phyloP scores from a whole-genome alignment of 2,888 invertebrate genomes.

The Aquatica leii region DNA sequence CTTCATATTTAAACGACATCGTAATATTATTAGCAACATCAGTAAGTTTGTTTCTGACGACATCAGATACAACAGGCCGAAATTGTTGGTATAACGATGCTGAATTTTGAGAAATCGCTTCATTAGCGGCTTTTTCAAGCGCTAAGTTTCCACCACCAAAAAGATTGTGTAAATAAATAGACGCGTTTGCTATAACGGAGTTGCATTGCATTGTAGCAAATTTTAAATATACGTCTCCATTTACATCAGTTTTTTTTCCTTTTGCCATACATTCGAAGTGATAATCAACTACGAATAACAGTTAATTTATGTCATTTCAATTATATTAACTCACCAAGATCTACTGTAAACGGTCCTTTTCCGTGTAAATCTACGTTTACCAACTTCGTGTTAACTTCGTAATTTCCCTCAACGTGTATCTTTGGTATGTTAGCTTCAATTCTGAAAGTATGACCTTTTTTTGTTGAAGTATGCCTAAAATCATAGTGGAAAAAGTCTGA shows the following conservation, averaged over 20 bases:
- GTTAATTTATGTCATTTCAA: too few species aligned
- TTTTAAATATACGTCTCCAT: conserved; percentile 67
- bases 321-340: conserved; percentile 74
- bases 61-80: conserved; percentile 69
- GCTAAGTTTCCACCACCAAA: conserved; percentile 72
- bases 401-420: conserved; percentile 70
- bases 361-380: conserved; percentile 69
- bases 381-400: conserved; percentile 73
- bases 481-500: too few species aligned
- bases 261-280: conserved; percentile 70
- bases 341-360: conserved; percentile 71
- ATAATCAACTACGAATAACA: conserved; percentile 70
- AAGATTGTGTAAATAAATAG: conserved; percentile 69
- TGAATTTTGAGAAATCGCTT: conserved; percentile 72
- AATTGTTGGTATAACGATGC: conserved; percentile 71
- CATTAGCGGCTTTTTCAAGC: conserved; percentile 70
- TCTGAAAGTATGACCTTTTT: conserved; percentile 59
- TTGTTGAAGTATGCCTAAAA: conserved; percentile 39
- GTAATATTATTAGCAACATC: conserved; percentile 74
- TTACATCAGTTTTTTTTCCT: conserved; percentile 65
- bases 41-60: conserved; percentile 70
- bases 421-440: conserved; percentile 68
- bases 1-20: conserved; percentile 71
- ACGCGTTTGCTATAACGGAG: conserved; percentile 67
- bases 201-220: conserved; percentile 70